Base-by-base conservation (phyloP, 2,797 vertebrate species). In the Dryobates pubescens region DNA sequence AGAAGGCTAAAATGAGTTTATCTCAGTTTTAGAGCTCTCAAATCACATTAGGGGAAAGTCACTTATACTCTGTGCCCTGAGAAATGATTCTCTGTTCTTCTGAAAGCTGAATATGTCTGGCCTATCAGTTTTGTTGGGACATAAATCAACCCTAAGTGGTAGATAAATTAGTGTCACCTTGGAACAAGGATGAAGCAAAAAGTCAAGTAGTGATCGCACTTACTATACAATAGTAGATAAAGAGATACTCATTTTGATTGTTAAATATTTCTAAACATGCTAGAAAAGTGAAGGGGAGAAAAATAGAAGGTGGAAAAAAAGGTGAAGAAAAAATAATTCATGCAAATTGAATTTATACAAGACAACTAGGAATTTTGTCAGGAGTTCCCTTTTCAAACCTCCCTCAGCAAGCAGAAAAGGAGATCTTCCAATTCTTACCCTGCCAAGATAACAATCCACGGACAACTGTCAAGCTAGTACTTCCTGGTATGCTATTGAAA, bases 21-120 rank as follows among this genome's bases (percentile, higher is more conserved):
- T 19, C 32, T 64, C 57, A 8, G 9, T 24, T 77, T 85, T 30
- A 78, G 69, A 90, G 41, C 32, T 76, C 3, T 4, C 51, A 27
- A 5, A 3, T 65, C 67, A 22, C 0, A 0, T 17, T 30, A 62
- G 32, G 20, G 49, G 17, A 12, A 65, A 77, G 14, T 43, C 69
- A 59, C 27, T 17, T 36, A 32, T 3, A 14, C 26, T 19, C 4
- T 1, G 1, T 51, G n/a, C 41, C 24, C 7, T 17, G 19, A 54
- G 38, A 86, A 77, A n/a, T 1, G 5, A 65, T 65, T 77, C 58
- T 65, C 58, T 69, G 9, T 53, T 73, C 51, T 54, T 51, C 36
- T 43, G 72, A 49, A 75, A 80, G 43, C 3, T n/a, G 62, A 82
- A 7, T 47, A 56, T 56, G 36, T 6, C 20, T 92, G 27, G 27